Evolutionary conservation across 1,140 invertebrate species (phyloP).

Genomic region (Meloidogyne floridensis): DNA sequence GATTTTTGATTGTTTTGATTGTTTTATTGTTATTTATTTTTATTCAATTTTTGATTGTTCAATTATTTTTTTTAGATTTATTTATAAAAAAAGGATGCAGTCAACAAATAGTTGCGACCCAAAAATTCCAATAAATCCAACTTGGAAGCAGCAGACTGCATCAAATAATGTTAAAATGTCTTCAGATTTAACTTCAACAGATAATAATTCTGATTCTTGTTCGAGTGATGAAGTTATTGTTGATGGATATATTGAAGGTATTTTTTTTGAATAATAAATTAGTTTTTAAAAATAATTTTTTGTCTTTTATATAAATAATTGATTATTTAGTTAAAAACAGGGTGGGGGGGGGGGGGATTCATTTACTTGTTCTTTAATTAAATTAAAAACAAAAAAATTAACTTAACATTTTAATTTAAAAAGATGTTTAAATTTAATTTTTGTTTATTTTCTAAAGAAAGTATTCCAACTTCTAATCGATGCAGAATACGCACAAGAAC

Average conservation of each 20-base stretch:
- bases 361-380: too few relatives aligned
- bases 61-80: not conserved
- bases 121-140: not conserved
- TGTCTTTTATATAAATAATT: not conserved
- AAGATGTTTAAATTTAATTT: too few relatives aligned
- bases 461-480: conserved; percentile 9
- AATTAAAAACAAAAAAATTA: too few relatives aligned
- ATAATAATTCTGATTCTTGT: not conserved
- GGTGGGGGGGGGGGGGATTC: too few relatives aligned
- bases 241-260: not conserved
- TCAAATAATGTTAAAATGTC: not conserved
- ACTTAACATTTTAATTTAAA: too few relatives aligned
- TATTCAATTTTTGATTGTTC: not conserved
- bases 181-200: conserved; percentile 11
- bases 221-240: not conserved
- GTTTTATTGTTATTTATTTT: not conserved
- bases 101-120: not conserved
- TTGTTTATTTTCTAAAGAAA: not conserved
- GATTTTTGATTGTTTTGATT: too few relatives aligned
- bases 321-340: not conserved
- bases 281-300: not conserved
- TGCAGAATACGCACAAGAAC: conserved; percentile 30
- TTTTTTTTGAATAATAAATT: not conserved
- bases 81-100: not conserved
- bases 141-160: not conserved